Conservation (phyloP, 37 sponge, comb jelly and placozoan genomes). For the Geodia barretti region DNA sequence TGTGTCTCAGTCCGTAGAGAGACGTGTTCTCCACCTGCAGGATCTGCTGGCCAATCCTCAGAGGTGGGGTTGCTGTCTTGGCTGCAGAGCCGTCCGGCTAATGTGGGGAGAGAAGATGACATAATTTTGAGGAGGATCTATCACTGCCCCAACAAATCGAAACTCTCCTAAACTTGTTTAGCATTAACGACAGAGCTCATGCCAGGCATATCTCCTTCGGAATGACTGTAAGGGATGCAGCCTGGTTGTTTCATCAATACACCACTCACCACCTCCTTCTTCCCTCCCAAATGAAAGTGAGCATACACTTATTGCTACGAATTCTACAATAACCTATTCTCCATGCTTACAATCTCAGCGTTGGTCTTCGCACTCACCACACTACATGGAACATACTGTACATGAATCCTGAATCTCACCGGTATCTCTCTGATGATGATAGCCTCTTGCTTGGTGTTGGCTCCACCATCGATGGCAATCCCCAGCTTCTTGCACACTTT, state of each 20-base stretch:
- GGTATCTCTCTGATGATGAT: conserved; percentile 74
- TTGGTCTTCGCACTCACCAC: neutral
- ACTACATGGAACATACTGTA: neutral
- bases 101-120: too few relatives aligned
- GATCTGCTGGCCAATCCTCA: conserved; percentile 85
- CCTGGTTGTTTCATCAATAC: too few relatives aligned
- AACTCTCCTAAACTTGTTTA: too few relatives aligned
- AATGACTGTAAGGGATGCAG: too few relatives aligned
- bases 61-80: conserved; percentile 39
- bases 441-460: conserved; percentile 82
- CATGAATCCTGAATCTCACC: conserved; percentile 51
- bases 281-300: too few relatives aligned
- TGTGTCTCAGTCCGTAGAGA: conserved; percentile 78
- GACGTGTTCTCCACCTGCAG: conserved; percentile 58
- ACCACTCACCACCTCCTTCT: too few relatives aligned
- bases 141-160: too few relatives aligned
- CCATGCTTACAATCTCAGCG: neutral
- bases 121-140: too few relatives aligned
- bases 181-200: too few relatives aligned
- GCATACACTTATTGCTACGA: too few relatives aligned
- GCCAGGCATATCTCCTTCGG: too few relatives aligned
- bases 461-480: conserved; percentile 89
- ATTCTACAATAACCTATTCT: neutral
- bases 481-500: conserved; percentile 79
- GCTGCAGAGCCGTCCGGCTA: conserved; percentile 82